Evolutionary conservation across 2,888 invertebrate species (phyloP), one percentile per base, ranked within the genome.

Genomic region (Pheosia tremula): DNA sequence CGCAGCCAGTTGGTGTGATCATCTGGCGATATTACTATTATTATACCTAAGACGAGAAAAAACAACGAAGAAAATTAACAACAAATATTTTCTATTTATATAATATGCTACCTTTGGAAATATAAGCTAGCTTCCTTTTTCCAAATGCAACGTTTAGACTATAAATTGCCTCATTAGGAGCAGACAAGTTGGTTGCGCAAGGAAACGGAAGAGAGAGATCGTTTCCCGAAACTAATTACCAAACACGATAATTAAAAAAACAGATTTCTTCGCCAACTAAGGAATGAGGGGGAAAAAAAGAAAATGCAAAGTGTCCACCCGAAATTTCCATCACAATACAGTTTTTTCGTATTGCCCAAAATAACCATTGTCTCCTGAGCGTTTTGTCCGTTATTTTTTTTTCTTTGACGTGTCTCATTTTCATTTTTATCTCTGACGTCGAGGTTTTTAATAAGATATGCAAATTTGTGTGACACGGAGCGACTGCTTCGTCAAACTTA

Each of bases 241-340:
- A 93, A 93, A 92, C 91, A 92, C 90, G 91, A 90, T 92, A 92
- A 92, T 93, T 93, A 93, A 92, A 89, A 92, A 91, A 92, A 91
- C 92, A 92, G 92, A 93, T 90, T 91, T 82, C 87, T 85, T 75
- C 84, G 79, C 79, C 77, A 79, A 74, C 75, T 75, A 78, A 83
- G 85, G 82, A 83, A 87, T 83, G 82, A 56, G 56, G 81, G 83
- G 84, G 86, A 88, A 87, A 91, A 88, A 89, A 91, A 90, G 91
- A 89, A 90, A 92, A 92, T 92, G 90, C 91, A 90, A 90, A 93
- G 90, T 90, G 90, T 91, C 89, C 87, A 85, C 84, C 89, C 89
- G 78, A 86, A 88, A 92, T 93, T 91, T 93, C 90, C 91, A 93
- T 93, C 81, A 93, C 89, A 93, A 93, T 88, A 78, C 89, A 84